Base-by-base conservation (phyloP, 2,797 vertebrate species). In the Sebastes iracundus region DNA sequence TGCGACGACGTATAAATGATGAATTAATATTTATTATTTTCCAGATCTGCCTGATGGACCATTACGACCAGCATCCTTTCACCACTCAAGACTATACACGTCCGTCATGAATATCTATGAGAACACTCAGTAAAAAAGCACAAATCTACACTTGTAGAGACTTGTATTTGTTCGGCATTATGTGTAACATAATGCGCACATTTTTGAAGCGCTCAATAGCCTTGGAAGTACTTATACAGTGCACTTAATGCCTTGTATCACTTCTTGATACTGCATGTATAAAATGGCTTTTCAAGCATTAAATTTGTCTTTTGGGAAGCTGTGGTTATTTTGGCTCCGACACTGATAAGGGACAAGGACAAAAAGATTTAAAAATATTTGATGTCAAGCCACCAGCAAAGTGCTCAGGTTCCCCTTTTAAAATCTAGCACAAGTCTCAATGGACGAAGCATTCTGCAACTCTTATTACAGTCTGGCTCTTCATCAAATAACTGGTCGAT, bases 401-500 rank as follows among this genome's bases (percentile, higher is more conserved):
- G 75, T 12, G 49, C 65, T 88, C 76, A 67, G 61, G 64, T 87
- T 85, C 49, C 71, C 23, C 69, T 78, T 75, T 77, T 83, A 81
- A 84, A 80, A 73, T 72, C 46, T 53, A 72, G 71, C 46, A 69
- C 3, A 56, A 10, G 73, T 82, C 83, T 81, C 81, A 13, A 11
- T 18, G 78, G 77, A 77, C 27, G 0, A 22, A 49, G 35, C 52
- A 28, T 35, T 55, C 32, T 61, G 52, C 56, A 75, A 68, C 80
- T 91, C 80, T n/a, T 59, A 53, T 89, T 88, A 80, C 52, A 11
- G 46, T 30, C 38, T 22, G 66, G 55, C 77, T 78, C 49, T 77
- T 74, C 13, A 66, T 85, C 71, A 81, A 69, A 75, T 16, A 33
- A 35, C 80, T 59, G 84, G 72, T 88, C 72, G 30, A 89, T 87